Evolutionary conservation across 2,113 vertebrate species (phyloP), one percentile per base, ranked within the genome.

Genomic region (Cygnus buccinator): DNA sequence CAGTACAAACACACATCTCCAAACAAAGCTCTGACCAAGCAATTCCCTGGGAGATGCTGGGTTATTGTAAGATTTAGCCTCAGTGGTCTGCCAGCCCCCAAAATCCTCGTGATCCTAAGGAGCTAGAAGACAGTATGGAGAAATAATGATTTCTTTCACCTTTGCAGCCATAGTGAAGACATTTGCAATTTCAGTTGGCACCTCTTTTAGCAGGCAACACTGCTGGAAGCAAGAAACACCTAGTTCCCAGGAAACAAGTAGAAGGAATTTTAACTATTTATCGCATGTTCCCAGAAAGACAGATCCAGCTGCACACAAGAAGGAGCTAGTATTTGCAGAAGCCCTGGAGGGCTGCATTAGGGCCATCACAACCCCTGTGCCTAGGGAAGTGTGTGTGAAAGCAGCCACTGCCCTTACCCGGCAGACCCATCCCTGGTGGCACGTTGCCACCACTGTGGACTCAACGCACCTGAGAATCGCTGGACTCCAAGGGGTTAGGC

Each of bases 181-280:
- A 81, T 86, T 77, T 81, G 46, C 33, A 77, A 28, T 81, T 92
- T 88, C 68, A 87, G 8, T 35, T 95, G 92, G 80, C 61, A 90
- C 12, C 54, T 52, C n/a, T 84, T 62, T 63, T 52, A 65, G 72
- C 31, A 67, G 43, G 33, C 61, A 87, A 41, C 29, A 61, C 29
- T 84, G 59, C 72, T 86, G 83, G 72, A 78, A 93, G 50, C 3
- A 2, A 65, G 41, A 79, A 39, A 61, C 76, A 63, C 72, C 77
- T 43, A 31, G 33, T 67, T 94, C 79, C 89, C 79, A 68, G 68
- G 61, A 95, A 90, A 44, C 35, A 80, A 86, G 20, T 35, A 66
- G 68, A 94, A 90, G 72, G 26, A 67, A 54, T 67, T 93, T 91
- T 80, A 85, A 66, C 43, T 5, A 37, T 23, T 23, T 44, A 26